Base-by-base conservation (phyloP, 2,113 vertebrate genomes). In the Vimba vimba region DNA sequence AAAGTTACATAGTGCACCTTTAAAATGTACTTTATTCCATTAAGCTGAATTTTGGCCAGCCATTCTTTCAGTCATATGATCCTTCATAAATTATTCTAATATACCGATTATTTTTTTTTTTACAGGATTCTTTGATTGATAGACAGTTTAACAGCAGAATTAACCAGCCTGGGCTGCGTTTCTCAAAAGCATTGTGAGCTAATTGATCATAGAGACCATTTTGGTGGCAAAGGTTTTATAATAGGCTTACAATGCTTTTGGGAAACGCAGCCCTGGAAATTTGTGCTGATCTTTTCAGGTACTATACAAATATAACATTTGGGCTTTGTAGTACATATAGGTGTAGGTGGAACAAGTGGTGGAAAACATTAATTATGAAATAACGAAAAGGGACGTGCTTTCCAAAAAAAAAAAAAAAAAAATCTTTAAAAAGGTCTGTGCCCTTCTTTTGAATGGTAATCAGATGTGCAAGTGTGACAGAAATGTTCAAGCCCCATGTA, bases 401-500 rank as follows among this genome's bases (percentile, higher is more conserved):
- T 85, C 57, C 43, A 74, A 82, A 68, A 12, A 69, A 36, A 33
- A 39, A 39, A 30, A 33, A 33, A 36, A 23, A 43, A 43, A 6
- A 23, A 12, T n/a, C 66, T 33, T 71, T 82, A 39, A 52, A 77
- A 64, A 69, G 74, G 73, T 45, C 78, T 80, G 7, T 86, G 81
- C 55, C 74, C 71, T 88, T 55, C 62, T 11, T 90, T 79, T 71
- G 82, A 71, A 91, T 85, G 60, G 73, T 90, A 88, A 91, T 88
- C 71, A 87, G 39, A 45, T 50, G 10, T 77, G 88, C 91, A 83
- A 88, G 82, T 79, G 43, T 87, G 85, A 88, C 83, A 90, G 88
- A 79, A 87, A 60, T 76, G 87, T 85, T 47, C 71, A 85, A 85
- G 64, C 69, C 76, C 27, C 30, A 78, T 86, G 82, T 0, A 36